These are phyloP conservation scores for Podargus strigoides DNA, from an alignment of 2,797 vertebrate species.

Conservation along the genomic window DNA sequence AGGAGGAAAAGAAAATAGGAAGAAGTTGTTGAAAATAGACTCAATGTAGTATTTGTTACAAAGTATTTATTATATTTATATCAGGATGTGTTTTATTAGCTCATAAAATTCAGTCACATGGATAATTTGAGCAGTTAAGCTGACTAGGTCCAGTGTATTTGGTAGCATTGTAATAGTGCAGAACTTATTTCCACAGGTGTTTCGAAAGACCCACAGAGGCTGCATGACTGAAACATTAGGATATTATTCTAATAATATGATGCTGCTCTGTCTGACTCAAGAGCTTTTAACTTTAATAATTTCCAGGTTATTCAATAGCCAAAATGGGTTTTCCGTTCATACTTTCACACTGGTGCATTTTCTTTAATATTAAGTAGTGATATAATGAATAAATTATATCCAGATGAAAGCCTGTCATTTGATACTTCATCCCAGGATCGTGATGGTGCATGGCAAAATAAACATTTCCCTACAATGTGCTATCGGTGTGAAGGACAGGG, in stretches of 20 bases:
- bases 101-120: slow-evolving; percentile 46
- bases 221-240: slow-evolving; percentile 66
- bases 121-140: slow-evolving; percentile 44
- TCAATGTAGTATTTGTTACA: neutral
- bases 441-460: slow-evolving; percentile 15
- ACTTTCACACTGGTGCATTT: slow-evolving; percentile 66
- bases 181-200: slow-evolving; percentile 72
- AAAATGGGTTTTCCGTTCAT: slow-evolving; percentile 63
- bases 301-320: slow-evolving; percentile 67
- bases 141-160: neutral
- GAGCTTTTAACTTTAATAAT: slow-evolving; percentile 74
- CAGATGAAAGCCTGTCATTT: slow-evolving; percentile 68
- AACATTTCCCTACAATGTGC: neutral
- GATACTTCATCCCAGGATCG: slow-evolving; percentile 33
- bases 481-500: slow-evolving; percentile 12
- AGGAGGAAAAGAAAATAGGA: slow-evolving; percentile 4
- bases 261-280: slow-evolving; percentile 65
- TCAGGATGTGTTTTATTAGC: slow-evolving; percentile 64
- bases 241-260: slow-evolving; percentile 74
- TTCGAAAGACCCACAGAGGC: slow-evolving; percentile 42
- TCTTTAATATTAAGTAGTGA: slow-evolving; percentile 63
- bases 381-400: slow-evolving; percentile 72
- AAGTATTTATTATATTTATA: slow-evolving; percentile 54
- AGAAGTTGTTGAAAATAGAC: neutral
- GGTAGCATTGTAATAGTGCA: slow-evolving; percentile 41